A percentile compares a stretch with the other conserved stretches of the same genome.
These are phyloP conservation scores for Himalopsyche tibetana DNA, from an alignment of 2,888 invertebrate genomes.

Conservation along the genomic window DNA sequence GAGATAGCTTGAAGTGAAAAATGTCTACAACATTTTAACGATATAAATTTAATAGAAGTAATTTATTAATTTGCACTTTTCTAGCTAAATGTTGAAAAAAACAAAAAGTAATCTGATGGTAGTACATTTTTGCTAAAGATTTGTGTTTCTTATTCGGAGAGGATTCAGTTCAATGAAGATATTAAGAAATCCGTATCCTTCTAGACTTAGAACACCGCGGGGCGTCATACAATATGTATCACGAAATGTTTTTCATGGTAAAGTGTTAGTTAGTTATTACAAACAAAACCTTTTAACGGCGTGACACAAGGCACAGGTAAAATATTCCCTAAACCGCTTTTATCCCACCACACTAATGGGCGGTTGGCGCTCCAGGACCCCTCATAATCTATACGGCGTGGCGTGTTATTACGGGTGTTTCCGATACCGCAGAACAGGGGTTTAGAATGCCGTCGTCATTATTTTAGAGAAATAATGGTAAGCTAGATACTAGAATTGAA, in stretches of 20 bases:
- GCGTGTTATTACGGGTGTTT: slow-evolving; percentile 58
- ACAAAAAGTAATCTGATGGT: too few relatives aligned
- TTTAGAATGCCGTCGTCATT: slow-evolving; percentile 42
- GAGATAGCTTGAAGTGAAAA: too few relatives aligned
- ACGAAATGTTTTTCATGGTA: slow-evolving; percentile 1
- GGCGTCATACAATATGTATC: slow-evolving; percentile 2
- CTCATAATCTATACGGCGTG: slow-evolving; percentile 59
- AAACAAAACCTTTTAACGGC: slow-evolving; percentile 43
- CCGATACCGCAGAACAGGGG: slow-evolving; percentile 58
- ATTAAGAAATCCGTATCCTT: neutral
- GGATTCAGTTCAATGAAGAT: neutral
- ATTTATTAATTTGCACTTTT: too few relatives aligned
- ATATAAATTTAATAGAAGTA: too few relatives aligned
- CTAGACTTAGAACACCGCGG: neutral
- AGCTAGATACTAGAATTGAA: slow-evolving; percentile 37
- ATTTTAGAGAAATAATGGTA: slow-evolving; percentile 37
- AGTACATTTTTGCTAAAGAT: too few relatives aligned
- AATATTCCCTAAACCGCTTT: slow-evolving; percentile 45
- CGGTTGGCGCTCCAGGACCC: slow-evolving; percentile 52
- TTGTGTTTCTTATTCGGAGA: too few relatives aligned
- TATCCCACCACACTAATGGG: slow-evolving; percentile 58
- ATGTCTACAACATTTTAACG: neutral
- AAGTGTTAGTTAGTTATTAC: slow-evolving; percentile 41
- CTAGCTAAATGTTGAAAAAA: too few relatives aligned
- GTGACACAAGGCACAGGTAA: slow-evolving; percentile 42